These are phyloP conservation scores for Ariolimax columbianus DNA, from an alignment of 2,888 invertebrate species.

Conservation along the genomic window DNA sequence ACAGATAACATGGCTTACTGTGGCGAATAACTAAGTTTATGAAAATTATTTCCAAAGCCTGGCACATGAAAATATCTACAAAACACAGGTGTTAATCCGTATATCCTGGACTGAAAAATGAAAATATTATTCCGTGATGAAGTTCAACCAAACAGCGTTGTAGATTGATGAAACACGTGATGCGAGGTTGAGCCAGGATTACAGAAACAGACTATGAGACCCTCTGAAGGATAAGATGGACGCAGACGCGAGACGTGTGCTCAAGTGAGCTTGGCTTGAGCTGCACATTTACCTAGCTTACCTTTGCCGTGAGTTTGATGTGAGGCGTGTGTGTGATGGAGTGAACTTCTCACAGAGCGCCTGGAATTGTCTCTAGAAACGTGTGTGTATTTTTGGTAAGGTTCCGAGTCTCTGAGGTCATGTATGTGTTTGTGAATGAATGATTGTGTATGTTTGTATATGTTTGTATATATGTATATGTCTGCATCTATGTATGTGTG, in stretches of 20 bases:
- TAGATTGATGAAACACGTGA: not conserved
- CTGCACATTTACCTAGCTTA: not conserved
- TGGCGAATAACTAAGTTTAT: not conserved
- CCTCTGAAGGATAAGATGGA: not conserved
- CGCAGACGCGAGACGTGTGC: not conserved
- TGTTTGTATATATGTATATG: too few relatives aligned
- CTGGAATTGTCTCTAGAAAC: too few relatives aligned
- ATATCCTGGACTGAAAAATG: not conserved
- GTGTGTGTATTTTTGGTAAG: too few relatives aligned
- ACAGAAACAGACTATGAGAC: not conserved
- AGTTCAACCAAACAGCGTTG: not conserved
- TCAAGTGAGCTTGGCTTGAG: not conserved
- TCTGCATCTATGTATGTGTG: too few relatives aligned
- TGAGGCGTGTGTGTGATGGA: not conserved
- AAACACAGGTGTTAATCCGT: not conserved
- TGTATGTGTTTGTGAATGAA: too few relatives aligned
- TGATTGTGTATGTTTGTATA: too few relatives aligned
- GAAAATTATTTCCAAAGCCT: not conserved
- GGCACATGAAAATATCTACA: not conserved
- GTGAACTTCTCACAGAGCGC: too few relatives aligned
- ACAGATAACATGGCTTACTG: too few relatives aligned
- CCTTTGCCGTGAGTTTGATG: not conserved
- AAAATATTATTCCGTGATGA: not conserved
- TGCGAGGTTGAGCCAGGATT: not conserved
- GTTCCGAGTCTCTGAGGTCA: too few relatives aligned